Evolutionary conservation across 2,113 vertebrate genomes (phyloP).

Genomic region (Ciconia stormi): DNA sequence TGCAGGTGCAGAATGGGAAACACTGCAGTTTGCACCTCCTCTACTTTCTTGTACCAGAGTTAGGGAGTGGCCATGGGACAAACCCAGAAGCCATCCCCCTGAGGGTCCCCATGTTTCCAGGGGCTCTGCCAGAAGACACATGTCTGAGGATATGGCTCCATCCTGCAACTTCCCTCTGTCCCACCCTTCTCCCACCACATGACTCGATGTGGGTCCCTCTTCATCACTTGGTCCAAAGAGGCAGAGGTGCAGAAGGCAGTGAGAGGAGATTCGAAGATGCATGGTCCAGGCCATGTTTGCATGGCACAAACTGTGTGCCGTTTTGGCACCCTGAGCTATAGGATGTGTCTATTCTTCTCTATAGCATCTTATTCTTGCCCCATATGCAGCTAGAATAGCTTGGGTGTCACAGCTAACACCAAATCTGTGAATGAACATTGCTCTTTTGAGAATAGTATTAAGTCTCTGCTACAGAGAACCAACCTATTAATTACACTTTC

Average conservation of each 20-base stretch:
- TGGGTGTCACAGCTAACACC: not conserved
- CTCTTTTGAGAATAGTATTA: not conserved
- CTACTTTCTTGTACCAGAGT: not conserved
- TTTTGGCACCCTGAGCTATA: not conserved
- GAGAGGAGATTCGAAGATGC: not conserved
- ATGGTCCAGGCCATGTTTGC: not conserved
- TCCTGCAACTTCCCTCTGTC: not conserved
- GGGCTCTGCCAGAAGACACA: not conserved
- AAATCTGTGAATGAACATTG: not conserved
- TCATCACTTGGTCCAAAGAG: not conserved
- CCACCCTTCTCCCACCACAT: not conserved
- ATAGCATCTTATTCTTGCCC: not conserved
- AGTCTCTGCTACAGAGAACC: rapidly evolving
- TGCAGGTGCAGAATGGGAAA: not conserved
- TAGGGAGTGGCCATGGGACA: not conserved
- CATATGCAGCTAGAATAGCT: not conserved
- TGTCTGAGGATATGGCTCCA: rapidly evolving
- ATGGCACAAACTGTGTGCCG: not conserved
- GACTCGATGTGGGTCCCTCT: not conserved
- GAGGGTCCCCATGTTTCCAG: rapidly evolving
- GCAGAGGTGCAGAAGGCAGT: not conserved
- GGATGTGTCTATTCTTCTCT: not conserved
- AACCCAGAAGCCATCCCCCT: not conserved
- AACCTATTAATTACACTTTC: not conserved
- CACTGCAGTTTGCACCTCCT: not conserved